These are phyloP conservation scores for Phrynocephalus versicolor DNA, from an alignment of 2,113 vertebrate species.

Conservation along the genomic window DNA sequence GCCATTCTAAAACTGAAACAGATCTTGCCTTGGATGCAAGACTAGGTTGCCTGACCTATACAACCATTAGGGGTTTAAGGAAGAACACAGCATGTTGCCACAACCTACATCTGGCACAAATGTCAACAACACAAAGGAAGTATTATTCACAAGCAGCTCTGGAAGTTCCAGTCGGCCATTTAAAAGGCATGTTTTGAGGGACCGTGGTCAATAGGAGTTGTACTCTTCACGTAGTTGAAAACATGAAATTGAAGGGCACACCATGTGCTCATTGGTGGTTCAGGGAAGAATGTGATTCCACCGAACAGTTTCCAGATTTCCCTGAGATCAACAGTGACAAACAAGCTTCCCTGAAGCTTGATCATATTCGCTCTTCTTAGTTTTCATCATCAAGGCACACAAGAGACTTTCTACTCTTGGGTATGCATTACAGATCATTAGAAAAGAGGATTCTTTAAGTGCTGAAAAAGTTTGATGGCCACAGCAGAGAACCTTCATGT, in stretches of 20 bases:
- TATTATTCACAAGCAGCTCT: background rate
- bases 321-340: background rate
- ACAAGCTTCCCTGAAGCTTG: background rate
- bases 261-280: background rate
- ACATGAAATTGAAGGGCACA: background rate
- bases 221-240: background rate
- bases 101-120: constrained; percentile 18
- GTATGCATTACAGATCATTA: background rate
- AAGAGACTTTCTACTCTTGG: background rate
- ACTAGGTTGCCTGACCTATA: constrained; percentile 15
- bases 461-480: too few relatives aligned
- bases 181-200: background rate
- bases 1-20: background rate
- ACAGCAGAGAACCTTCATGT: too few relatives aligned
- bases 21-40: background rate
- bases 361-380: background rate
- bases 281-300: background rate
- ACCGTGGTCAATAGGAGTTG: background rate
- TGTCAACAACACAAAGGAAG: constrained; percentile 13
- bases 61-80: background rate
- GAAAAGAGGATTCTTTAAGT: too few relatives aligned
- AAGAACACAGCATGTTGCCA: constrained; percentile 12
- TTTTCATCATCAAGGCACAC: background rate
- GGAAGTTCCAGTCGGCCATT: background rate
- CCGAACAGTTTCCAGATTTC: background rate